Base-by-base conservation (phyloP, 2,888 invertebrate species). In the Ornithoptera alexandrae region DNA sequence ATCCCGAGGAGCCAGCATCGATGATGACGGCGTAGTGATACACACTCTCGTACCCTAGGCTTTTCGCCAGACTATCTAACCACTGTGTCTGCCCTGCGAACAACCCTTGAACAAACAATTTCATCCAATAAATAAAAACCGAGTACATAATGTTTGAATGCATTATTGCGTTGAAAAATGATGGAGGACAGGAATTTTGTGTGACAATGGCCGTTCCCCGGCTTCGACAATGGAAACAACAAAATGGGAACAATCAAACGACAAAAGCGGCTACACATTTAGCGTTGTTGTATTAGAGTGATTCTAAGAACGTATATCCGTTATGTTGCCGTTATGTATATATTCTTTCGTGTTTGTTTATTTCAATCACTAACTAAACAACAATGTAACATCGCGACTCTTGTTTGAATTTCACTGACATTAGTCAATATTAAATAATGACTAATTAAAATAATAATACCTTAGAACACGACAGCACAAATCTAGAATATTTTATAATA, bases 1-100 rank as follows among this genome's bases (percentile, higher is more conserved):
- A 96, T 1, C 98, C 98, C 0, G 98, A 98, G 70, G 98, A 98
- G 2, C 98, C 98, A 6, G 98, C 98, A 89, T 98, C 98, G 75
- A 98, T 96, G 76, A 98, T 95, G 36, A 98, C 96, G 0, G 97
- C 97, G 90, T 98, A 95, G 70, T 92, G 91, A 75, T 84, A 82
- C n/a, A 81, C 89, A 75, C 89, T 90, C 81, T 91, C 83, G 79
- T 97, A 94, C 62, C 96, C 97, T 69, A 97, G 91, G 65, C 93
- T 94, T 80, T 95, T 94, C 36, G 96, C 96, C 71, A 97, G 83
- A n/a, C 94, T 94, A 79, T 97, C 96, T 73, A 96, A 87, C 81
- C 95, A 94, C 79, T 90, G 89, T 75, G 93, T 92, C 80, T 93
- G 92, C 72, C 94, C 94, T 67, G 93, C 92, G 81, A 94, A 93